These are phyloP conservation scores for Semnornis frantzii DNA, from an alignment of 2,113 vertebrate genomes.

Conservation along the genomic window DNA sequence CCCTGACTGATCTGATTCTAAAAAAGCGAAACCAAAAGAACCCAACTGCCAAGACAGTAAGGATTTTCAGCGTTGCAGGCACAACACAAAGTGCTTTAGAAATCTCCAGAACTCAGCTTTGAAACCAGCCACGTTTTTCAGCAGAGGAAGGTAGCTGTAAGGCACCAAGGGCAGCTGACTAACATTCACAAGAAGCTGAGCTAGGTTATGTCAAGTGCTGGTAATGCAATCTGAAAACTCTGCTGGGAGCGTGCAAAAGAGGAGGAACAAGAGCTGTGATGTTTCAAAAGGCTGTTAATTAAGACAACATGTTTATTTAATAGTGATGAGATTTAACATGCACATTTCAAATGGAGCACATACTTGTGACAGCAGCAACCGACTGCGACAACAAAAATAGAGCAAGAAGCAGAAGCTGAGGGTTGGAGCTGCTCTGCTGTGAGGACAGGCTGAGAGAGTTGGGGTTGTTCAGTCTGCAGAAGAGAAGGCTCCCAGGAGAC, in stretches of 20 bases:
- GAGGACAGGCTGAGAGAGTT: too few species aligned
- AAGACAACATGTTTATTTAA: slow-evolving; percentile 64
- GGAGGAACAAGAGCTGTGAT: slow-evolving; percentile 16
- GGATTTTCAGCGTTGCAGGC: slow-evolving; percentile 35
- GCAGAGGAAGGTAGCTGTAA: slow-evolving; percentile 37
- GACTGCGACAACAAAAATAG: background rate
- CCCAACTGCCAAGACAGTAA: slow-evolving; percentile 4
- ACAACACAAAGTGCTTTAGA: slow-evolving; percentile 30
- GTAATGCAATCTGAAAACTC: slow-evolving; percentile 59
- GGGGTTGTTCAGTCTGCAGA: too few species aligned
- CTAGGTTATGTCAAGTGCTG: slow-evolving; percentile 45
- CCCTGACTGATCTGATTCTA: background rate
- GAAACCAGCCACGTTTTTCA: slow-evolving; percentile 49
- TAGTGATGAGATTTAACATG: slow-evolving; percentile 42
- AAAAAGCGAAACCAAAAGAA: background rate
- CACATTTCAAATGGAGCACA: slow-evolving; percentile 9
- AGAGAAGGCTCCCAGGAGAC: too few species aligned
- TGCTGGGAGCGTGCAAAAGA: slow-evolving; percentile 46
- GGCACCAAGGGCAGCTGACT: slow-evolving; percentile 29
- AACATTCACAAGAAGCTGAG: slow-evolving; percentile 38
- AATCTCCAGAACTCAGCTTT: slow-evolving; percentile 48
- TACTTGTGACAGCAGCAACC: background rate
- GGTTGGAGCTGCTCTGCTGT: too few species aligned
- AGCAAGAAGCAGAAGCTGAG: background rate
- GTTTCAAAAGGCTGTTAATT: slow-evolving; percentile 63